Base-by-base conservation (phyloP, 2,113 vertebrate species). In the Osmerus eperlanus region DNA sequence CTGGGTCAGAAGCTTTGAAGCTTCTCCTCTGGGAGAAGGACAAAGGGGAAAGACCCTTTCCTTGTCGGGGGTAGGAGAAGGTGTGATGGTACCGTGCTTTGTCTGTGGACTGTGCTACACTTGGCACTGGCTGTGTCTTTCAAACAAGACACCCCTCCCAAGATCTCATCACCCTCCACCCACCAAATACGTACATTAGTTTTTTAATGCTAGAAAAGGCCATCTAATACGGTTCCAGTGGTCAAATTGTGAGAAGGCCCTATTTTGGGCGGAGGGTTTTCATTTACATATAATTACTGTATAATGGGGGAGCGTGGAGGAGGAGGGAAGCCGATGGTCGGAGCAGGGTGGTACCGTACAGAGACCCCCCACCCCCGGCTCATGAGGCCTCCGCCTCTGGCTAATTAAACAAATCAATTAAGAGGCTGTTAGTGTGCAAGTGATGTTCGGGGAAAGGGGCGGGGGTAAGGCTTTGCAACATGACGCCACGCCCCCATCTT, bases 351-450 rank as follows among this genome's bases (percentile, higher is more conserved):
- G 86, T 90, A 16, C 25, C 2, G 25, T 28, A 28, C 25, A 28
- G 25, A 28, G 25, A 28, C 25, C 32, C 75, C 70, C 87, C 88
- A 79, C 71, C 54, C 41, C 7, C 4, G 89, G 88, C 87, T 90
- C 25, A 89, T 85, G 79, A 84, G 89, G 92, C 92, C 93, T 94
- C 93, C 93, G 94, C 96, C 94, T 96, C 93, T 87, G 91, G 95
- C 95, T 98, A 99, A 99, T 99, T 98, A 98, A 99, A 97, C 93
- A 93, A 98, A 99, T 99, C 97, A 99, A 98, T 99, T 99, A 98
- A 96, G 92, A 94, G 91, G 92, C 94, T 94, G 92, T 94, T 94
- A 94, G 95, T 91, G 94, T 92, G 94, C 94, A 95, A 95, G 95
- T 96, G 94, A 96, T 97, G 95, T 96, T 96, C 93, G 92, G 91